phyloP scores from a whole-genome alignment of 2,797 vertebrate genomes.

The Allobates femoralis region DNA sequence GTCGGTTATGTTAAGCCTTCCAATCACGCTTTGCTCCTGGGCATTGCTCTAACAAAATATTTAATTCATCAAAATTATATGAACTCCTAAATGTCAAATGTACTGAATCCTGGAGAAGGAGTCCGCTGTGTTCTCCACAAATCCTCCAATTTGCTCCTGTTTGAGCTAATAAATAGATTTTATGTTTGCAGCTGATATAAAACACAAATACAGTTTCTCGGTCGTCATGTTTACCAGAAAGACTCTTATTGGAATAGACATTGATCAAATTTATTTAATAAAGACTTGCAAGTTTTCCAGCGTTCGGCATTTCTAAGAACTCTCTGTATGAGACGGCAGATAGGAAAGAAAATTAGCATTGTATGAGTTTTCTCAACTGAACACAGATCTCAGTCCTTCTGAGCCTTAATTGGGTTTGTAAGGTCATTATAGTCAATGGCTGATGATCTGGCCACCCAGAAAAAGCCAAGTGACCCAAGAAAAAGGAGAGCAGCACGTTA shows the following conservation, averaged over 20 bases:
- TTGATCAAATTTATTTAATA: constrained; percentile 14
- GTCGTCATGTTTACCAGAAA: background rate
- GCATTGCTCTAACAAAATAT: constrained; percentile 36
- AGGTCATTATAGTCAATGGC: background rate
- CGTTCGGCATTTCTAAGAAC: background rate
- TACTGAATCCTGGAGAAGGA: constrained; percentile 15
- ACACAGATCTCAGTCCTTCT: background rate
- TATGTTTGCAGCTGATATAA: constrained; percentile 2
- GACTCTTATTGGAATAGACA: background rate
- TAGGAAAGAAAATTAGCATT: background rate
- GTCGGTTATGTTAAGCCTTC: background rate
- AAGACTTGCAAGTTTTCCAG: background rate
- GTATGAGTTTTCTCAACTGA: background rate
- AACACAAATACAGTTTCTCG: constrained; percentile 4
- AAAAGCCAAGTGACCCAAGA: background rate
- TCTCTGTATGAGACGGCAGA: background rate
- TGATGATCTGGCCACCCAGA: background rate
- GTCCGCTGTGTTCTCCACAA: background rate
- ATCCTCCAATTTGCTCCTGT: constrained; percentile 11
- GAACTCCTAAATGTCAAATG: constrained; percentile 39
- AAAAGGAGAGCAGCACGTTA: too few relatives aligned
- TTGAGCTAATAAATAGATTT: constrained; percentile 33
- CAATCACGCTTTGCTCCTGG: background rate
- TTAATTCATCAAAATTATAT: constrained; percentile 36
- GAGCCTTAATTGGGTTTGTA: background rate